phyloP scores from a whole-genome alignment of 2,888 invertebrate genomes.

The Geotrupes spiniger region DNA sequence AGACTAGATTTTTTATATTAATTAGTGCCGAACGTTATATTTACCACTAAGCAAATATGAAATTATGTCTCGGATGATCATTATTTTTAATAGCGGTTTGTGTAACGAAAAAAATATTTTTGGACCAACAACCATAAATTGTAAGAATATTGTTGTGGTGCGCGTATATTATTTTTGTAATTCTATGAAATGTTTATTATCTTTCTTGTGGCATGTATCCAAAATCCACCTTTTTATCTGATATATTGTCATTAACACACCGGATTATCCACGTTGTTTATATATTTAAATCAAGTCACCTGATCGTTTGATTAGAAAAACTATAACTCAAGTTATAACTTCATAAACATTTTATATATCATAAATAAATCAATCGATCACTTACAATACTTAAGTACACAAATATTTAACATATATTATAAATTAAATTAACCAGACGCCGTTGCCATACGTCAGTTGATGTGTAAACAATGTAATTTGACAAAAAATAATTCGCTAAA shows the following conservation, averaged over 20 bases:
- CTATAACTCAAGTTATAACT: conserved; percentile 8
- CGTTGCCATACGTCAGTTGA: not conserved
- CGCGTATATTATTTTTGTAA: conserved; percentile 15
- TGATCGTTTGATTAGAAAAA: not conserved
- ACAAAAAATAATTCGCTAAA: too few relatives aligned
- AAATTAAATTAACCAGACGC: conserved; percentile 23
- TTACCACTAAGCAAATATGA: too few relatives aligned
- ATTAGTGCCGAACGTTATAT: too few relatives aligned
- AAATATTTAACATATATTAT: conserved; percentile 22
- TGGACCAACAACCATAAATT: too few relatives aligned
- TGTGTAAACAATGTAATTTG: conserved; percentile 19
- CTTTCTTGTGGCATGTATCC: conserved; percentile 15
- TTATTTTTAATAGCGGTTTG: too few relatives aligned
- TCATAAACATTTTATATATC: conserved; percentile 21
- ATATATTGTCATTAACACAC: conserved; percentile 6
- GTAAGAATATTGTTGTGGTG: too few relatives aligned
- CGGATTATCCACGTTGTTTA: not conserved
- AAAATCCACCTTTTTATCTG: conserved; percentile 8
- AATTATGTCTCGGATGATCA: too few relatives aligned
- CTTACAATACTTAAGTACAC: conserved; percentile 20
- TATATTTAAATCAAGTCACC: conserved; percentile 3
- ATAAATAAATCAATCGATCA: conserved; percentile 23
- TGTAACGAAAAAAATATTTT: too few relatives aligned
- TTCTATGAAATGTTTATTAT: conserved; percentile 13
- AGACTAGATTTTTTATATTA: too few relatives aligned